Evolutionary conservation across 2,797 vertebrate species (phyloP), one percentile per base, ranked within the genome.

Genomic region (Neoniphon sammara): DNA sequence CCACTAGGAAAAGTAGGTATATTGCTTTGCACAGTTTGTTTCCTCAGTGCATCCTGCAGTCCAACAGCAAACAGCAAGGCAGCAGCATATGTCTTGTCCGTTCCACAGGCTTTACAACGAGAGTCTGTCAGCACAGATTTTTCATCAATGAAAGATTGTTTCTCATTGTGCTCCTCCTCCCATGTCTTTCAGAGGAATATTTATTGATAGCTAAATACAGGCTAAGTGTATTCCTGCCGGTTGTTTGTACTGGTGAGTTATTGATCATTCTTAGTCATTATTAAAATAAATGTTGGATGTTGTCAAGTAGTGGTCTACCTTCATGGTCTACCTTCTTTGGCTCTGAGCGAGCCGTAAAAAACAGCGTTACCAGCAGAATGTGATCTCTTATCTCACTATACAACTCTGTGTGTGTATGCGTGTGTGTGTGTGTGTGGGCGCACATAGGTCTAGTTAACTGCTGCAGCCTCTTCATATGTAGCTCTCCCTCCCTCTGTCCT

Each of bases 401-500:
- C 52, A 59, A 15, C 7, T 39, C 1, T 60, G n/a, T 21, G 17
- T 21, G 18, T 50, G 14, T 21, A 17, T 52, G 46, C 20, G 44
- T 63, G 61, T 31, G 42, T 69, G 46, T 65, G 18, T 50, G 14
- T 21, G 25, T 52, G 46, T 31, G 44, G 66, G 78, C 7, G n/a
- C 55, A 58, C 54, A 54, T 50, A 53, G 25, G 52, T 39, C 71
- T 46, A 34, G 56, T 70, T 62, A 27, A 77, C 44, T 47, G 66
- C 64, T 61, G 27, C 49, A 58, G 15, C 59, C 71, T 75, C 64
- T 62, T 70, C 75, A 62, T 81, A 62, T 81, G 12, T 36, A 53
- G 77, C 56, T 60, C 58, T 47, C 52, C 20, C 11, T 60, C 55
- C 14, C 31, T 68, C 53, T 68, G 36, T 79, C 49, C 75, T 76